Evolutionary conservation across 2,888 invertebrate genomes (phyloP).

Genomic region (Thumatha senex): DNA sequence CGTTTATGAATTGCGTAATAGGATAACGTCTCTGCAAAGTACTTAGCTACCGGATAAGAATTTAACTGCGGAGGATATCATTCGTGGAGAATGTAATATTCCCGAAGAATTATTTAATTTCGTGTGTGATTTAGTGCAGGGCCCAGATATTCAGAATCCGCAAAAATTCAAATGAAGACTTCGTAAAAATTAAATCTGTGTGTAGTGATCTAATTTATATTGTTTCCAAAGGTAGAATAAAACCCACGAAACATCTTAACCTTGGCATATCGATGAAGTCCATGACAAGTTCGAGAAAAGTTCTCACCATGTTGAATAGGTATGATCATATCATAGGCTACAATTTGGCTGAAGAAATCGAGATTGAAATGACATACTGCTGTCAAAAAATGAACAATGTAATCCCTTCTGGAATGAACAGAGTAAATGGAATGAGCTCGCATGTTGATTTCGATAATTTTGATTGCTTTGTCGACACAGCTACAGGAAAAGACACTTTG

Average conservation of each 20-base stretch:
- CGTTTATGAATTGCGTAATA: no score
- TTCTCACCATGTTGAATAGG: slow-evolving; percentile 37
- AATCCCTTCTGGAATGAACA: slow-evolving; percentile 6
- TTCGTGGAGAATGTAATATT: no score
- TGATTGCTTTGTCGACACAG: slow-evolving; percentile 22
- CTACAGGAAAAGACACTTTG: slow-evolving; percentile 36
- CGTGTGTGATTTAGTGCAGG: neutral
- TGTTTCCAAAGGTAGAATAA: slow-evolving; percentile 13
- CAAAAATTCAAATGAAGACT: slow-evolving; percentile 19
- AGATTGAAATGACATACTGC: slow-evolving; percentile 26
- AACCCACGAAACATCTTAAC: slow-evolving; percentile 39
- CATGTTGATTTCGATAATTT: slow-evolving; percentile 22
- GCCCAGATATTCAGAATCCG: slow-evolving; percentile 3
- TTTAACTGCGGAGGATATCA: no score
- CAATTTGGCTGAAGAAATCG: slow-evolving; percentile 43
- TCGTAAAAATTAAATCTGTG: slow-evolving; percentile 31
- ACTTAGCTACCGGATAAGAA: no score
- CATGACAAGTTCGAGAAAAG: slow-evolving; percentile 37
- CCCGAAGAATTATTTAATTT: no score
- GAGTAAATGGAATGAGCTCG: slow-evolving; percentile 8
- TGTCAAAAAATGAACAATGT: slow-evolving; percentile 6
- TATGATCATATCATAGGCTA: slow-evolving; percentile 42
- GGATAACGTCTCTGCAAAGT: no score
- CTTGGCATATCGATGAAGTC: slow-evolving; percentile 39
- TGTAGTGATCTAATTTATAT: slow-evolving; percentile 10